Percentiles rank a stretch among this genome's conserved stretches.
Conservation (phyloP, 30 jellyfish, hydroid and myxozoan genomes). For the Clytia hemisphaerica region DNA sequence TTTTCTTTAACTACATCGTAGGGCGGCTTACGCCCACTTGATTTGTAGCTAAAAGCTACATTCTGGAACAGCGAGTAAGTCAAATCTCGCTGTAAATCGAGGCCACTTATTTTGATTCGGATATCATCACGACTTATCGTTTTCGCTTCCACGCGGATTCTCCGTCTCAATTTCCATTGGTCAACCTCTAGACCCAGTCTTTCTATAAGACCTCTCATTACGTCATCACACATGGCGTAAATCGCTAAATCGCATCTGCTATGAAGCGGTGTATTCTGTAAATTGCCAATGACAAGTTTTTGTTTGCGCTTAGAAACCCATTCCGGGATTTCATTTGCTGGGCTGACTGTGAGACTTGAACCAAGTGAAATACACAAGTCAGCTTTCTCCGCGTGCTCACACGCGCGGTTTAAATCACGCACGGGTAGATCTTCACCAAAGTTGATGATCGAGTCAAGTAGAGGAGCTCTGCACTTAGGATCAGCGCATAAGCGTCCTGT, state of each 20-base stretch:
- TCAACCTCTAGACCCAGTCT: conserved; percentile 52
- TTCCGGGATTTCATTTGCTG: conserved; percentile 79
- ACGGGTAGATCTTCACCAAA: conserved; percentile 77
- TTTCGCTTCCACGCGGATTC: conserved; percentile 17
- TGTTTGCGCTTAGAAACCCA: conserved; percentile 27
- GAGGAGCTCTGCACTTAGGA: conserved; percentile 49
- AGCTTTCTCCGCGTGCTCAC: conserved; percentile 56
- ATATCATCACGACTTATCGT: background rate
- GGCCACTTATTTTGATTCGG: conserved; percentile 22
- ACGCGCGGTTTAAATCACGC: conserved; percentile 40
- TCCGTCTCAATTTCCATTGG: conserved; percentile 62
- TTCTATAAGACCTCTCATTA: conserved; percentile 55
- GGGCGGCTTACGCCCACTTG: background rate
- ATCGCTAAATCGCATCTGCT: conserved; percentile 32
- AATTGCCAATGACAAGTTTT: conserved; percentile 61
- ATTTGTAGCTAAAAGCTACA: conserved; percentile 5
- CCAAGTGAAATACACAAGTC: conserved; percentile 79
- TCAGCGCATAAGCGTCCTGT: conserved; percentile 74
- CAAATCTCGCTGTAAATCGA: conserved; percentile 27
- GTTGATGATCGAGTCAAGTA: conserved; percentile 66
- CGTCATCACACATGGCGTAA: conserved; percentile 83
- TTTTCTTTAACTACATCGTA: conserved; percentile 19
- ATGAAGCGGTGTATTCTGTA: conserved; percentile 73
- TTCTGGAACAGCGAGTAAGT: conserved; percentile 54
- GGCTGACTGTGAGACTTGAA: conserved; percentile 77